A percentile compares a stretch with the other conserved stretches of the same genome.
These are phyloP conservation scores for Pocillopora damicornis DNA, from an alignment of 64 coral and sea anemone genomes.

Conservation along the genomic window DNA sequence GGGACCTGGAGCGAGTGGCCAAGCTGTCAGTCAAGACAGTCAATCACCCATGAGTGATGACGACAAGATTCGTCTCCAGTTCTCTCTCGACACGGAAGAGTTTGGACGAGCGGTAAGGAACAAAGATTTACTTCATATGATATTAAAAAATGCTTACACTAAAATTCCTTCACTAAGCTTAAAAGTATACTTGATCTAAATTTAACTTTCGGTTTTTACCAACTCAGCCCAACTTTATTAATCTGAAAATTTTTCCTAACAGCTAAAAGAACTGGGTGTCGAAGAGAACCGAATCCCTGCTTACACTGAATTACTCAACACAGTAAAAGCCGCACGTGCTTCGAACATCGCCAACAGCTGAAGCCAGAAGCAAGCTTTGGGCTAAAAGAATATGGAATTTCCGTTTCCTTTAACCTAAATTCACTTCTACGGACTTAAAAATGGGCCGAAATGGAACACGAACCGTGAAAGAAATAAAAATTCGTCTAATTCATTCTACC, in stretches of 20 bases:
- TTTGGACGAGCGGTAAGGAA: slow-evolving; percentile 78
- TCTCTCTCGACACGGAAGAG: slow-evolving; percentile 78
- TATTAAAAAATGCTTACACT: too few species aligned
- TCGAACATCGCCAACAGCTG: slow-evolving; percentile 2
- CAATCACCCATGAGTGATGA: slow-evolving; percentile 73
- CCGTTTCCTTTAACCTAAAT: too few species aligned
- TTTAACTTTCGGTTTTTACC: too few species aligned
- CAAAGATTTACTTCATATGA: neutral
- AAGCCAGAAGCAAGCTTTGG: neutral
- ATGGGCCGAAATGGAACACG: too few species aligned
- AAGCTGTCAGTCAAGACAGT: slow-evolving; percentile 33
- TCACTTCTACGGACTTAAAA: too few species aligned
- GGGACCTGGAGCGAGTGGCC: slow-evolving; percentile 34
- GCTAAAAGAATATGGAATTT: too few species aligned
- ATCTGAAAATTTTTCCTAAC: neutral
- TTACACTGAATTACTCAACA: slow-evolving; percentile 51
- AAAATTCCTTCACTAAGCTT: too few species aligned
- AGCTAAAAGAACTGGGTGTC: slow-evolving; percentile 71
- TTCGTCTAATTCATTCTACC: too few species aligned
- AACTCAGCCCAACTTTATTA: neutral
- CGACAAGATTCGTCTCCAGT: slow-evolving; percentile 92
- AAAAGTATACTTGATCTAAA: too few species aligned
- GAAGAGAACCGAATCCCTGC: slow-evolving; percentile 62
- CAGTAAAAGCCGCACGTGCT: slow-evolving; percentile 63
- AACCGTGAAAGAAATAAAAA: too few species aligned